Percentiles rank a stretch among this genome's conserved stretches.
Evolutionary conservation across 2,113 vertebrate genomes (phyloP).

Genomic region (Cavia aperea): DNA sequence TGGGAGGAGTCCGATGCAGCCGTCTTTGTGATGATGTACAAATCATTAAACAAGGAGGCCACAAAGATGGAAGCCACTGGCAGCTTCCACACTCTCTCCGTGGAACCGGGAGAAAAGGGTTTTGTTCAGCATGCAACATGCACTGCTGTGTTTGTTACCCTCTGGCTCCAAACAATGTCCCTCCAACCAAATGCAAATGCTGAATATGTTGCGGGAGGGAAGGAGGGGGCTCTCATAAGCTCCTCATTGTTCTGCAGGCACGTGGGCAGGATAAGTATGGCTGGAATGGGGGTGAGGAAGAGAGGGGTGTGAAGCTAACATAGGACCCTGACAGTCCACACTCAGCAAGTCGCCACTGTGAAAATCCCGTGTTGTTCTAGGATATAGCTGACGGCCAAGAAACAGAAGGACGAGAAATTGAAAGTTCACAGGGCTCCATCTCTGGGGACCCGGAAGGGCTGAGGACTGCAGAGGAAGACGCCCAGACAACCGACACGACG

Average conservation of each 20-base stretch:
- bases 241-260: conserved; percentile 72
- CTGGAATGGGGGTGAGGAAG: conserved; percentile 76
- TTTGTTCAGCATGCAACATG: conserved; percentile 46
- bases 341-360: conserved; percentile 62
- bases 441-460: conserved; percentile 47
- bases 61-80: conserved; percentile 17
- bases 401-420: conserved; percentile 34
- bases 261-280: conserved; percentile 80
- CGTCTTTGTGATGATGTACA: not conserved
- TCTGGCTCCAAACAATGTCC: conserved; percentile 64
- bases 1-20: not conserved
- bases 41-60: not conserved
- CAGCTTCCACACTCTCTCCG: conserved; percentile 29
- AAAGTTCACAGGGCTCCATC: not conserved
- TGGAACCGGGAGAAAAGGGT: conserved; percentile 47
- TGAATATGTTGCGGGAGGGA: conserved; percentile 57
- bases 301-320: conserved; percentile 68
- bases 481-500: conserved; percentile 51
- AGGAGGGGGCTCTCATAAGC: conserved; percentile 60
- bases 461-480: conserved; percentile 62
- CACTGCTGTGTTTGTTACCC: conserved; percentile 55
- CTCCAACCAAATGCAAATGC: conserved; percentile 60
- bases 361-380: conserved; percentile 68
- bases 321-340: conserved; percentile 60
- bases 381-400: conserved; percentile 70